Base-by-base conservation (phyloP, 2,797 vertebrate species). In the Rhinoraja longicauda region DNA sequence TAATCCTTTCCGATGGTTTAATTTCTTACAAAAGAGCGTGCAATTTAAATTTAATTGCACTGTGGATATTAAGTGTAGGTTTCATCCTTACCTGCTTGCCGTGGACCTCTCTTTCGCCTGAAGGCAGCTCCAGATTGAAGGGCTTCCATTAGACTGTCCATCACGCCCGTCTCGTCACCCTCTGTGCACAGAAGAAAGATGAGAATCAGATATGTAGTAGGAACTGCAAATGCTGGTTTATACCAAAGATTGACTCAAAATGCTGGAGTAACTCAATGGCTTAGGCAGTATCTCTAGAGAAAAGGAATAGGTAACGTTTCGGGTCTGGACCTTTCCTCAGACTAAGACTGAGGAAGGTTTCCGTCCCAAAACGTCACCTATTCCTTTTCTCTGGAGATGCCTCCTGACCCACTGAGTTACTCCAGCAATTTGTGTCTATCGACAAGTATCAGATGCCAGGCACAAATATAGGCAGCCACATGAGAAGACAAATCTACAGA, bases 121-220 rank as follows among this genome's bases (percentile, higher is more conserved):
- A 98, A 98, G 57, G 95, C 97, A 90, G 98, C 96, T 0, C 97
- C 95, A 0, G 97, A 97, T 94, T 97, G 97, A 94, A 97, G 95
- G 0, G 97, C 97, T 95, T 97, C 97, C 95, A 96, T 93, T 72
- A 98, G 96, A 94, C 96, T 97, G 86, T 97, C 97, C 98, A 97
- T 97, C 94, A 96, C 97, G 93, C 97, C 95, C 0, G 97, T 97
- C 95, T 97, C 95, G 93, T 97, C 96, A 6, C 96, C 97, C 95
- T 97, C 96, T 98, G 96, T 91, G 93, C 36, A 79, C 1, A 93
- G 94, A 93, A 0, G 93, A 9, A 29, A 39, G 39, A 82, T 12
- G 95, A 59, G 93, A 77, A 94, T 86, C 67, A 93, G 15, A 94
- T 94, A 45, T 45, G 45, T 45, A 45, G 45, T 45, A 45, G 45